Evolutionary conservation across 1,140 invertebrate species (phyloP).

Genomic region (Augochlora pura): DNA sequence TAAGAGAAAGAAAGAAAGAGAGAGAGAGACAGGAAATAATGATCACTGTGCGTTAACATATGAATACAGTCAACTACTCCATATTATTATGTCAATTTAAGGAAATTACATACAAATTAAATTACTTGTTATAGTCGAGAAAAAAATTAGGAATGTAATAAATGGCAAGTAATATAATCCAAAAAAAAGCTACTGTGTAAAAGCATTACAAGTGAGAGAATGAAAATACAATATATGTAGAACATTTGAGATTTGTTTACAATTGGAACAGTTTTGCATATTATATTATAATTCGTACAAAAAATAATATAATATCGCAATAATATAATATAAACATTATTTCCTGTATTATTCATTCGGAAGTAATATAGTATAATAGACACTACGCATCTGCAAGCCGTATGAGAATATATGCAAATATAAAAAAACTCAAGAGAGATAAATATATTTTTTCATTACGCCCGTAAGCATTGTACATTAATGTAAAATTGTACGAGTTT

Average conservation of each 20-base stretch:
- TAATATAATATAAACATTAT: neutral
- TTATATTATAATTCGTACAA: neutral
- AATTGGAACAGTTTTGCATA: neutral
- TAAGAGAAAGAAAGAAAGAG: too few relatives aligned
- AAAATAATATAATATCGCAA: neutral
- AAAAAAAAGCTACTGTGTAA: neutral
- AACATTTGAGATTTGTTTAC: neutral
- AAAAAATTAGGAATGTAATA: neutral
- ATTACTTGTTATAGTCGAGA: neutral
- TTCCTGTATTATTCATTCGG: neutral
- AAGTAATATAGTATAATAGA: neutral
- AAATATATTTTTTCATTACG: constrained; percentile 1
- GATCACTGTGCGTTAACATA: neutral
- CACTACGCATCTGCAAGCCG: neutral
- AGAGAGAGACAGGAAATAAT: neutral
- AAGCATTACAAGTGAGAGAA: neutral
- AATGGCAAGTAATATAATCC: neutral
- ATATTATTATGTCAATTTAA: neutral
- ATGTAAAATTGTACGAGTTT: constrained; percentile 6
- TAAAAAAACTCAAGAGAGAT: neutral
- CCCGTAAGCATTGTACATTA: neutral
- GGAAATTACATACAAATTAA: neutral
- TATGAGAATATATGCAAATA: neutral
- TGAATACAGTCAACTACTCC: too few relatives aligned
- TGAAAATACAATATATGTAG: neutral